A percentile compares a stretch with the other conserved stretches of the same genome.
These are phyloP conservation scores for Drymonia ruficornis DNA, from an alignment of 2,888 invertebrate species.

Conservation along the genomic window DNA sequence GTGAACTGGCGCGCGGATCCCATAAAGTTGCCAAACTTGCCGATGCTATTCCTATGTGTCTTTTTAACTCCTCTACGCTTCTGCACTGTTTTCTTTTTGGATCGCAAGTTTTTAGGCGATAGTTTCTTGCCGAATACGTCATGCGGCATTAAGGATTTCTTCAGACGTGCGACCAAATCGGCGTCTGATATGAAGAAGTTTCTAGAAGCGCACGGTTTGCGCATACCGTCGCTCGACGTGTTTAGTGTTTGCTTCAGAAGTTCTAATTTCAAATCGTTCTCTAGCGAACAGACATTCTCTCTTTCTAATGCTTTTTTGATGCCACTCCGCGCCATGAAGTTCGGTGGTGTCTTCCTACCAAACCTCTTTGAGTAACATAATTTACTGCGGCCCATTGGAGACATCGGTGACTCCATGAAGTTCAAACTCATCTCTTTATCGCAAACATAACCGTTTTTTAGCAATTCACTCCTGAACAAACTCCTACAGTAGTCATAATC, in stretches of 20 bases:
- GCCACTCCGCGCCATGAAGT: constrained; percentile 69
- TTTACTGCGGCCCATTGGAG: constrained; percentile 66
- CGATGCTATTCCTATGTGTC: constrained; percentile 73
- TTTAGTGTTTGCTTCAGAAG: constrained; percentile 74
- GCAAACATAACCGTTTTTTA: constrained; percentile 75
- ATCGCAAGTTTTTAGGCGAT: constrained; percentile 87
- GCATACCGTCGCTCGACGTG: constrained; percentile 72
- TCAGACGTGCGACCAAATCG: constrained; percentile 72
- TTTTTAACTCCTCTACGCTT: constrained; percentile 75
- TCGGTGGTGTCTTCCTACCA: constrained; percentile 67
- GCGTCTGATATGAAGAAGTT: constrained; percentile 80
- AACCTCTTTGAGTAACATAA: constrained; percentile 66
- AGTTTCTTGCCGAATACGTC: constrained; percentile 79
- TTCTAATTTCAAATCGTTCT: constrained; percentile 74
- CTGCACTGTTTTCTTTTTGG: constrained; percentile 79
- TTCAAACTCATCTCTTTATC: constrained; percentile 70
- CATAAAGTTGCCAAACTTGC: constrained; percentile 81
- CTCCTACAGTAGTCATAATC: constrained; percentile 90
- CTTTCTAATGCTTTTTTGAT: constrained; percentile 72
- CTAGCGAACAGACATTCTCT: constrained; percentile 73
- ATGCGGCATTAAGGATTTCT: constrained; percentile 79
- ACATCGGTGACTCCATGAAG: constrained; percentile 71
- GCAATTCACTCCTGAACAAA: constrained; percentile 87
- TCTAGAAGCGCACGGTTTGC: constrained; percentile 75
- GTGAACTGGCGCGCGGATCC: constrained; percentile 84